phyloP scores from a whole-genome alignment of 2,113 vertebrate species.

The Bucco capensis region DNA sequence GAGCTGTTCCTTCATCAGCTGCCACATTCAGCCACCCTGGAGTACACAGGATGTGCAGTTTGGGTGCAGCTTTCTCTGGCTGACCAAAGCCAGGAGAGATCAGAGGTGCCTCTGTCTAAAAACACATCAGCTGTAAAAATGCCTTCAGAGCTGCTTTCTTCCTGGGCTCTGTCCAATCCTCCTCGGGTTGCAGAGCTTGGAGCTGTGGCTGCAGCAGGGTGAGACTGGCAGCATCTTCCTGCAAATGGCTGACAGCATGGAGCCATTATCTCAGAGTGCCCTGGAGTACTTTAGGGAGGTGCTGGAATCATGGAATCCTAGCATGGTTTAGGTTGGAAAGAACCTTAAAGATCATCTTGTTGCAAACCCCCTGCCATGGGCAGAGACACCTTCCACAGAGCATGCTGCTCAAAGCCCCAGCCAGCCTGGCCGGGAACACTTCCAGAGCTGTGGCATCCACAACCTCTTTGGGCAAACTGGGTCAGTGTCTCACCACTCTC shows the following conservation, averaged over 20 bases:
- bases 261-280: neutral
- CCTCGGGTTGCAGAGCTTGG: neutral
- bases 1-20: neutral
- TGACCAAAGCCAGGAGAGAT: neutral
- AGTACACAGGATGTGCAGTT: neutral
- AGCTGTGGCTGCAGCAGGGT: neutral
- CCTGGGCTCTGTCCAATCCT: neutral
- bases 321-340: neutral
- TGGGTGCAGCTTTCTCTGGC: neutral
- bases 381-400: neutral
- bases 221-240: neutral
- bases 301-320: neutral
- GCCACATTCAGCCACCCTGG: neutral
- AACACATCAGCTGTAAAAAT: rapidly evolving
- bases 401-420: neutral
- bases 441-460: neutral
- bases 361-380: neutral
- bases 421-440: neutral
- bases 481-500: neutral
- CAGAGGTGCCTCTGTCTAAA: neutral
- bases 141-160: neutral
- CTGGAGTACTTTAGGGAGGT: neutral
- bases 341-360: neutral
- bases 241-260: rapidly evolving
- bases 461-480: neutral